Base-by-base conservation (phyloP, 1,140 invertebrate species). In the Plectrocnemia conspersa region DNA sequence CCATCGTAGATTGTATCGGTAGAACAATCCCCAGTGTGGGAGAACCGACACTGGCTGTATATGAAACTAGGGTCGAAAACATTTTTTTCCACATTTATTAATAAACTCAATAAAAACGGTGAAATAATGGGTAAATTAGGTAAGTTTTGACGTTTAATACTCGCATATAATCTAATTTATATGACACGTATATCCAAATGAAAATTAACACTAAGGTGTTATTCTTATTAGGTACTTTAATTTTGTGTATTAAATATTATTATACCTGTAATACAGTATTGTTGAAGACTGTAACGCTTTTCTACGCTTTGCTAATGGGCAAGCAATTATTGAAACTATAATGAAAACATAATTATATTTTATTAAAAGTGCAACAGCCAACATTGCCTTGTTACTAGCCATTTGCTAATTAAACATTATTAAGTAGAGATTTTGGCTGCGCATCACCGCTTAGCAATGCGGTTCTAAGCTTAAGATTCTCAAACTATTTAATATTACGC, bases 401-500 rank as follows among this genome's bases (percentile, higher is more conserved):
- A 56, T 60, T 60, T 56, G 58, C 58, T 60, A 60, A 60, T 60
- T 60, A 60, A 56, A 60, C 29, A 48, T 56, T 56, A 60, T 60
- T 60, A 60, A 60, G 38, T 60, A 60, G 58, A 60, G 58, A 60
- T 60, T 57, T 60, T 24, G 54, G 54, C 13, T 16, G 35, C 45
- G 54, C 58, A 48, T 54, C 42, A 60, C 48, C 49, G 54, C 38
- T 29, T 50, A 60, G 45, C 49, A 29, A 60, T 56, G 58, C 50
- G 47, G 22, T 24, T 35, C 6, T 11, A 35, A 29, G 16, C 40
- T 27, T 5, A 18, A 16, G 40, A 18, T 16, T 29, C 47, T 27
- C 25, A 54, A 59, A 52, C 56, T 36, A 33, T 58, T 49, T 10
- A 41, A 25, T 33, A 33, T 33, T 33, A n/a, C n/a, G n/a, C n/a